Base-by-base conservation (phyloP, 2,888 invertebrate genomes). In the Vandiemenella viatica region DNA sequence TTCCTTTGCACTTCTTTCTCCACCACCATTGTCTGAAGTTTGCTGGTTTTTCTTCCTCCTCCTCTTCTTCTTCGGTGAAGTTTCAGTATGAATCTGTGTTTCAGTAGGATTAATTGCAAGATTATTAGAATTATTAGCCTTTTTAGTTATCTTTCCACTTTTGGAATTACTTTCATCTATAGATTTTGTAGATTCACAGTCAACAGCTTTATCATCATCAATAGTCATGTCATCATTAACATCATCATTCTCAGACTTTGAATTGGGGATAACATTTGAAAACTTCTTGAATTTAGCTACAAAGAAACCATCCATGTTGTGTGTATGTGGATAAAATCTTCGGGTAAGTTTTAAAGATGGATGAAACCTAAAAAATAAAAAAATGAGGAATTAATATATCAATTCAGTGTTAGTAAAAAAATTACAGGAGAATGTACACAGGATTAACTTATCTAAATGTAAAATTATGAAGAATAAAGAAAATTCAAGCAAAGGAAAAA, bases 261-360 rank as follows among this genome's bases (percentile, higher is more conserved):
- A 37, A 21, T 68, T 66, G 4, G 72, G 71, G 69, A 77, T 72
- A 37, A 77, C 74, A 69, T 95, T 90, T 0, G 89, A 90, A 64
- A 95, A 85, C 64, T 99, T 99, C 69, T 93, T 92, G 13, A 99
- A 67, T 69, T 99, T 99, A 1, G 96, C 96, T 1, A 99, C 95
- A 70, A 84, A 99, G 67, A 99, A 99, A 4, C 98, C 98, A 68
- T 99, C 98, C 86, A 98, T 90, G 64, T 99, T 99, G 65, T 98
- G 93, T 3, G 86, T 83, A 64, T 99, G 98, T 0, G 98, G 98
- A 69, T 98, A 99, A 69, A 90, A 95, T 46, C 98, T 74, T 63
- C 81, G 78, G 0, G 92, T 86, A 50, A 90, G 67, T 62, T 88
- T 89, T 66, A 98, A 67, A 10, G 86, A 83, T 0, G 90, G 91